Evolutionary conservation across 64 coral and sea anemone species (phyloP).

Genomic region (Platygyra sinensis): DNA sequence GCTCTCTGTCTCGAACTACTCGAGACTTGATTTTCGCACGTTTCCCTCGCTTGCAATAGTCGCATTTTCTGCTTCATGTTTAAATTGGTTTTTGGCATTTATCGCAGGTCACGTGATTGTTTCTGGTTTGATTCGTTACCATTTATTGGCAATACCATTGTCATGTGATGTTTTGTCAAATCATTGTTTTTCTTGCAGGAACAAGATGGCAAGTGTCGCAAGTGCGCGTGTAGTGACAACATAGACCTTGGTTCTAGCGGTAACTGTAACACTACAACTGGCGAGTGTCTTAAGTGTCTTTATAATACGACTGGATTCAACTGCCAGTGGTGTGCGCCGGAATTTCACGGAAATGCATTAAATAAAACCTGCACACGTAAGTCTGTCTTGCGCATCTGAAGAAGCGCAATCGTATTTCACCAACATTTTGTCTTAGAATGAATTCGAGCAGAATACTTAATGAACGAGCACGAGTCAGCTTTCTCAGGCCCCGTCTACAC

Average conservation of each 20-base stretch:
- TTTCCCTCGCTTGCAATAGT: too few species aligned
- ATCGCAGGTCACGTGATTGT: too few species aligned
- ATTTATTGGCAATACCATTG: neutral
- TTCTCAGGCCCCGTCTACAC: too few species aligned
- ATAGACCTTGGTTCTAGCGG: conserved; percentile 14
- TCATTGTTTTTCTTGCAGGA: neutral
- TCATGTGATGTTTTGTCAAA: neutral
- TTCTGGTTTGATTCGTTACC: too few species aligned
- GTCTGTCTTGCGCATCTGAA: neutral
- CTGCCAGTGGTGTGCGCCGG: conserved; percentile 85
- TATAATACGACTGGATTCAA: conserved; percentile 77
- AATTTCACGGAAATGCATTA: conserved; percentile 82
- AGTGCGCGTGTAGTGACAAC: conserved; percentile 81
- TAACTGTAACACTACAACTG: conserved; percentile 90
- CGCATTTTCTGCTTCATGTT: too few species aligned
- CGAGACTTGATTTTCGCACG: too few species aligned
- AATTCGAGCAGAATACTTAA: too few species aligned
- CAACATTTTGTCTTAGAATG: too few species aligned
- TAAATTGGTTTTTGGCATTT: too few species aligned
- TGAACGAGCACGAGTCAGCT: too few species aligned
- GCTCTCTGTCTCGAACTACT: too few species aligned
- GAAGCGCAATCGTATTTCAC: too few species aligned
- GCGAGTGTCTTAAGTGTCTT: conserved; percentile 80
- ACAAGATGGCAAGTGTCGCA: conserved; percentile 53
- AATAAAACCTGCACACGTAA: conserved; percentile 76